These are phyloP conservation scores for Notechis scutatus DNA, from an alignment of 2,113 vertebrate genomes.

Conservation along the genomic window DNA sequence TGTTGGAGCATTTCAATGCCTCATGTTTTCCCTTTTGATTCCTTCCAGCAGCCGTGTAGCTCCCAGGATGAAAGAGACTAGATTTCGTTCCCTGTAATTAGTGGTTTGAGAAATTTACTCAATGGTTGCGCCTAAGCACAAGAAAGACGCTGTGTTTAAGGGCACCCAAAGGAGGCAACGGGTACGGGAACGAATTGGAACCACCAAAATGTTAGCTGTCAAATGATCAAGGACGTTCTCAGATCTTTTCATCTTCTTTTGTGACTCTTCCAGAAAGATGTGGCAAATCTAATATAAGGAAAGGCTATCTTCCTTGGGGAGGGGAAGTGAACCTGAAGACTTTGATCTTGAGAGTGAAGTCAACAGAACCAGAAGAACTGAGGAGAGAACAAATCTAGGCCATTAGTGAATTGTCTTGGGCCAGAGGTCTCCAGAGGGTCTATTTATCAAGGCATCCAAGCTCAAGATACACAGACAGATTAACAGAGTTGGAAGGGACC, in stretches of 20 bases:
- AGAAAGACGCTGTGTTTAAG: constrained; percentile 23
- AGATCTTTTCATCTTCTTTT: neutral
- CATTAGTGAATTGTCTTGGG: neutral
- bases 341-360: neutral
- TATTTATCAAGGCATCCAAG: neutral
- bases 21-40: constrained; percentile 33
- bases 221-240: neutral
- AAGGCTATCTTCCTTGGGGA: neutral
- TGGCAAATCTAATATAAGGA: neutral
- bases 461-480: neutral
- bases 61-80: constrained; percentile 40
- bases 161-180: constrained; percentile 19
- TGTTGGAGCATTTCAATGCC: constrained; percentile 5
- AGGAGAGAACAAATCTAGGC: neutral
- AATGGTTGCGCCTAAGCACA: constrained; percentile 29
- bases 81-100: constrained; percentile 49
- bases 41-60: constrained; percentile 52
- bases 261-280: neutral
- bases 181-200: neutral
- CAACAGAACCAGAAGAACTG: neutral
- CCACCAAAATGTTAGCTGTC: neutral
- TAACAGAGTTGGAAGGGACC: no score
- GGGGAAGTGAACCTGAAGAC: neutral
- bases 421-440: neutral
- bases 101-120: constrained; percentile 42